Conservation (phyloP, 2,797 vertebrate species). For the Sebastes glaucus region DNA sequence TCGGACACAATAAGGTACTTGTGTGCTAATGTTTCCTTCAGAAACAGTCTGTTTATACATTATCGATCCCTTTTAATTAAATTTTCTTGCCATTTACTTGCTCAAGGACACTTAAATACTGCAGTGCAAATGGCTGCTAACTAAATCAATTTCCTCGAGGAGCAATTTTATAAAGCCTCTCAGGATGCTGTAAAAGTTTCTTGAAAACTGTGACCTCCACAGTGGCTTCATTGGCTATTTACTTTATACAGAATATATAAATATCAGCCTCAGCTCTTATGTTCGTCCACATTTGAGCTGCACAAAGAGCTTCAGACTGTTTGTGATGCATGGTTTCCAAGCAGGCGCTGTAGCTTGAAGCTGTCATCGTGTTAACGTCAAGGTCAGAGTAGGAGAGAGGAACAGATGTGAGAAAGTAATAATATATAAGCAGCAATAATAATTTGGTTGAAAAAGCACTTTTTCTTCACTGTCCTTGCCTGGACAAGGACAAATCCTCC, state of each 20-base stretch:
- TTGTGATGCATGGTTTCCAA: constrained; percentile 28
- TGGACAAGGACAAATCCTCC: constrained; percentile 33
- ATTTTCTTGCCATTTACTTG: not conserved
- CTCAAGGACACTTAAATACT: constrained; percentile 1
- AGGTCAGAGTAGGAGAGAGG: constrained; percentile 26
- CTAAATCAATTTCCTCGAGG: not conserved
- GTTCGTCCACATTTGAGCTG: not conserved
- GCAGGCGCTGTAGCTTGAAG: constrained; percentile 10
- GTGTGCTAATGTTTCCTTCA: constrained; percentile 6
- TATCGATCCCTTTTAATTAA: constrained; percentile 22
- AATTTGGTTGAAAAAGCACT: constrained; percentile 26
- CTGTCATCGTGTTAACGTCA: constrained; percentile 20
- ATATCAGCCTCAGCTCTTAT: not conserved
- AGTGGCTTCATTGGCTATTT: not conserved
- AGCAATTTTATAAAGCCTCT: not conserved
- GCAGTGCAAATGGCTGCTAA: not conserved
- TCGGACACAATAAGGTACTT: constrained; percentile 38
- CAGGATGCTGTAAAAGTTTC: not conserved
- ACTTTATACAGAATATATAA: not conserved
- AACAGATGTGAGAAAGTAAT: constrained; percentile 31
- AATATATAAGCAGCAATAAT: constrained; percentile 1
- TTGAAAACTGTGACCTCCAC: not conserved
- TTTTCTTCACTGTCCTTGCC: constrained; percentile 36
- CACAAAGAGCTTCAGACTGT: not conserved
- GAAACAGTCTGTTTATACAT: not conserved